Evolutionary conservation across 2,797 vertebrate genomes (phyloP), one percentile per base, ranked within the genome.

Genomic region (Lerista edwardsae): DNA sequence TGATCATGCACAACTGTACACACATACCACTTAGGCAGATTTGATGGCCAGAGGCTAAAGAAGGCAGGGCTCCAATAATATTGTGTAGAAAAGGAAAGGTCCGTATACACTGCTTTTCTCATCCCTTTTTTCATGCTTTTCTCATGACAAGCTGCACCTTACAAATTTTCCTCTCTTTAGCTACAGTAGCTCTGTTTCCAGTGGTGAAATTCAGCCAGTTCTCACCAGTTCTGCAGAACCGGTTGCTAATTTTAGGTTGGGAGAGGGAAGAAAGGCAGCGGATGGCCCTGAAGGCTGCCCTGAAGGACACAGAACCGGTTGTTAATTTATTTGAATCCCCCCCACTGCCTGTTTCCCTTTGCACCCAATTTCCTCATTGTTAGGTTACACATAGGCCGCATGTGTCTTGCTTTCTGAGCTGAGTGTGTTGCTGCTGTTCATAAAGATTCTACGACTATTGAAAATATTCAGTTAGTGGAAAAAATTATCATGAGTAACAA

Each of bases 401-500:
- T 39, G 1, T 23, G 31, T 47, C n/a, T n/a, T 27, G 59, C n/a
- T 7, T 84, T 29, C 62, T 79, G 39, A 69, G 21, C 39, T 27
- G 64, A 57, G 27, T 67, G 78, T 59, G 27, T 29, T 55, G 69
- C 34, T 15, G 8, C 62, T 61, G 39, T 75, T 75, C 84, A 44
- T 84, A 85, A 83, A 91, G 64, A 3, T 76, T 88, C 81, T 61
- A 75, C 82, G 90, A 83, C 89, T 87, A 93, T 88, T 94, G 93
- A 89, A 91, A 92, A 92, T 31, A 89, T 5, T 68, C 84, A 87
- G 47, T 77, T 89, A 85, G 91, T 89, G 91, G 92, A 39, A 57
- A 89, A 90, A 36, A 91, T 89, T 91, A 92, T 89, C 89, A 84
- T 93, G 91, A 93, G 86, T 91, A 90, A 88, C 89, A 87, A 92